phyloP scores from a whole-genome alignment of 2,888 invertebrate species.

The Perizoma affinitatum region DNA sequence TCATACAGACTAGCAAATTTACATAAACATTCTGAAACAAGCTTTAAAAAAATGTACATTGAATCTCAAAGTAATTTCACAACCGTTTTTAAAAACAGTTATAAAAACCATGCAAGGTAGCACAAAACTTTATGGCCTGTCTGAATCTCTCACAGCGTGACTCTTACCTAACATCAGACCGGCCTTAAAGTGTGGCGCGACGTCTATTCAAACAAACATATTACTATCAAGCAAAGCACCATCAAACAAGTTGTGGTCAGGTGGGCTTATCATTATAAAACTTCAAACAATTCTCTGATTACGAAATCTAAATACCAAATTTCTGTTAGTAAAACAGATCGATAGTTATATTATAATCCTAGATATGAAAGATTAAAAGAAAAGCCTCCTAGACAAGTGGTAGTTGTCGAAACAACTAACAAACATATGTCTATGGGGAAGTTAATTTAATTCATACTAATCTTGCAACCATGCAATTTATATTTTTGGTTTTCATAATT shows the following conservation, averaged over 20 bases:
- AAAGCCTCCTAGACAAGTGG: conserved; percentile 14
- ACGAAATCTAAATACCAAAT: conserved; percentile 22
- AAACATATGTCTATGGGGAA: conserved; percentile 7
- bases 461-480: conserved; percentile 22
- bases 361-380: conserved; percentile 20
- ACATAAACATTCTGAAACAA: conserved; percentile 46
- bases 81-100: conserved; percentile 69
- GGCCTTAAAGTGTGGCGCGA: conserved; percentile 9
- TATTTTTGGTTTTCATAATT: conserved; percentile 28
- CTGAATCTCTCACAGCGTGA: neutral
- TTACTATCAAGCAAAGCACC: conserved; percentile 62
- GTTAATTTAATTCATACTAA: conserved; percentile 12
- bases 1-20: conserved; percentile 63
- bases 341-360: conserved; percentile 6
- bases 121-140: neutral
- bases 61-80: conserved; percentile 71
- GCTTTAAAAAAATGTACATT: conserved; percentile 48
- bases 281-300: conserved; percentile 15
- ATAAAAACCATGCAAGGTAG: conserved; percentile 40
- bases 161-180: neutral
- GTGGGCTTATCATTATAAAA: conserved; percentile 47
- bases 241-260: conserved; percentile 61
- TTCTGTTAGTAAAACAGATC: conserved; percentile 14
- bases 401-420: conserved; percentile 1
- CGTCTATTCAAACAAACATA: conserved; percentile 14